phyloP scores from a whole-genome alignment of 2,113 vertebrate species.

The Bos taurus region ARS-UCD2.0 NC_037347.1:1889001-1889500 shows the following conservation, averaged over 20 bases:
- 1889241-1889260: constrained; percentile 59
- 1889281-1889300: background rate
- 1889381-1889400: constrained; percentile 61
- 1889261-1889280: background rate
- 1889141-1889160: background rate
- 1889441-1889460: constrained; percentile 64
- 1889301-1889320: constrained; percentile 3
- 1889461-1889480: constrained; percentile 66
- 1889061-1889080: constrained; percentile 57
- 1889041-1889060: background rate
- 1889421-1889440: constrained; percentile 77
- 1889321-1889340: constrained; percentile 77
- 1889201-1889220: constrained; percentile 21
- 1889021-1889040: background rate
- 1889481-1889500: constrained; percentile 74
- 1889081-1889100: constrained; percentile 34
- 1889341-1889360: constrained; percentile 65
- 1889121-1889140: constrained; percentile 52
- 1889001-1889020: constrained; percentile 36
- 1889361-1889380: constrained; percentile 65
- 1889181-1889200: constrained; percentile 58
- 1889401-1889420: constrained; percentile 83
- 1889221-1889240: constrained; percentile 69
- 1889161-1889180: constrained; percentile 69
- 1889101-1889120: constrained; percentile 42